Evolutionary conservation across 2,797 vertebrate species (phyloP), one percentile per base, ranked within the genome.

Genomic region (Poeciliopsis infans): DNA sequence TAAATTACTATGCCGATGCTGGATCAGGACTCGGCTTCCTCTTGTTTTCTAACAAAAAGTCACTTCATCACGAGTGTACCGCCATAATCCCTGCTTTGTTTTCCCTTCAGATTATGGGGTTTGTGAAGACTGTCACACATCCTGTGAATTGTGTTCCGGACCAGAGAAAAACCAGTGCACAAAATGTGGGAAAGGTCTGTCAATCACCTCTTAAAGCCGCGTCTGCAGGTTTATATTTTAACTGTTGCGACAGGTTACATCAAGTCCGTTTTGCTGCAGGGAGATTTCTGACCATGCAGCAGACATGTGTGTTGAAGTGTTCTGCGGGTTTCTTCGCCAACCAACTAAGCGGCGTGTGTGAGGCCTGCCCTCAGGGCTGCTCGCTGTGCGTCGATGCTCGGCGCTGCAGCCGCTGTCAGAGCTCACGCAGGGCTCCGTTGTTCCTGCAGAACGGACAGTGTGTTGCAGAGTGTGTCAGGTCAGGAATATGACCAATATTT

Each of bases 131-230:
- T 99, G 98, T 89, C 89, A 97, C 82, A 43, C 90, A 41, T 95
- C 95, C 2, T 99, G 97, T 81, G 95, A 92, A 84, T 96, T 96
- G 79, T 99, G 98, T 91, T 94, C 90, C 20, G 96, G 94, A 84
- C 87, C 91, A 4, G 88, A 87, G 85, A 91, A 91, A 59, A 88
- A 91, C 28, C 41, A 91, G 53, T 98, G 98, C 72, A 96, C 94
- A 72, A 94, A 95, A 0, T 99, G 98, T 88, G 79, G 79, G 1
- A 86, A 94, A 97, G 97, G 98, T 99, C 91, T 83, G 92, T 88
- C 41, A 33, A 3, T 47, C 64, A 28, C 28, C 46, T 10, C 68
- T 79, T 66, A 53, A 59, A 74, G 41, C 47, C 79, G 45, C 51
- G 49, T 28, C 74, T 75, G 59, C n/a, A n/a, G n/a, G 76, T 83